Evolutionary conservation across 2,113 vertebrate species (phyloP), one percentile per base, ranked within the genome.

Genomic region (Saccopteryx bilineata): DNA sequence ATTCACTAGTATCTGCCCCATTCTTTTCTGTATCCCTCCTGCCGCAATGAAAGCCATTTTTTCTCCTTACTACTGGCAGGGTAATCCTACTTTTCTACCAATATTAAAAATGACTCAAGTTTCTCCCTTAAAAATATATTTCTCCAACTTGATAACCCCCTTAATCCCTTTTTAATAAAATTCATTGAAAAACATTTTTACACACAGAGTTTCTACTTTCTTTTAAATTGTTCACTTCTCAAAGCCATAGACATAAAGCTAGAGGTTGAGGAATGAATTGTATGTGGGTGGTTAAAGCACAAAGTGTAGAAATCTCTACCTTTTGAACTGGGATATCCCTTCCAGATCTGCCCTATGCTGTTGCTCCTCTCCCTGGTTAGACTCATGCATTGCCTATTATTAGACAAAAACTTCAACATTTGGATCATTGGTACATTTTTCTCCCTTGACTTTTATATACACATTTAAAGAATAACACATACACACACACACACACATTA

Each of bases 41-140:
- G 31, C 68, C 50, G 75, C 79, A 31, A 90, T 80, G 33, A 91
- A 92, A 96, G 39, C 11, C 66, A 63, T 76, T n/a, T 46, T 69
- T 76, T 82, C 10, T 58, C 72, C n/a, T 61, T 60, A 19, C 28
- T 24, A 21, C 13, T 50, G 9, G 87, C 24, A 83, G 21, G 5
- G 92, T 75, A 90, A 75, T 66, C 7, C 5, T 17, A 65, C 24
- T 84, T 89, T 95, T 60, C 61, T 33, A 54, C 66, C 33, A 87
- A 65, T 72, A 61, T 50, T 96, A 71, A 80, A 93, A 92, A 75
- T 60, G 19, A 2, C 9, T 68, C 50, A 61, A 23, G 19, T 66
- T 48, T 91, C 31, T 83, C 46, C 17, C 48, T 28, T 74, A 60
- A 46, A 61, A 90, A 92, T 82, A 56, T 13, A 18, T 2, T 48